Evolutionary conservation across 2,113 vertebrate genomes (phyloP).

Genomic region (Lipophrys pholis): DNA sequence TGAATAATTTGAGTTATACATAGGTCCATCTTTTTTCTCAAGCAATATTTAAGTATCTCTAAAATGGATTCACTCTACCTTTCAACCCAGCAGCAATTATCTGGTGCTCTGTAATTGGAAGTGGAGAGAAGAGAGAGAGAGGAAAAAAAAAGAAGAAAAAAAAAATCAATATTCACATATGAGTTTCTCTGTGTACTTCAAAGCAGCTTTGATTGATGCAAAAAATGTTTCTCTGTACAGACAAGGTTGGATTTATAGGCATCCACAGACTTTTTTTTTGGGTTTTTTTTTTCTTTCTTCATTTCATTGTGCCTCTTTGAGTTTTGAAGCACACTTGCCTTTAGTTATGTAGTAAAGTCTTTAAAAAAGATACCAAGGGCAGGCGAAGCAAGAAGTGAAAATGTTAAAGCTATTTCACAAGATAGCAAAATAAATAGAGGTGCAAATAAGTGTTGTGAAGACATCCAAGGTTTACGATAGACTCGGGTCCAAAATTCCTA

Average conservation of each 20-base stretch:
- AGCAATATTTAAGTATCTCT: conserved; percentile 57
- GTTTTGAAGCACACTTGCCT: conserved; percentile 12
- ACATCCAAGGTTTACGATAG: neutral
- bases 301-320: conserved; percentile 13
- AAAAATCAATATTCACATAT: conserved; percentile 73
- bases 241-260: conserved; percentile 46
- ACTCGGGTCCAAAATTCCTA: neutral
- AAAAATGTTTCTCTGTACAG: conserved; percentile 32
- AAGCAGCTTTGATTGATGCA: conserved; percentile 48
- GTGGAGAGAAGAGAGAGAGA: conserved; percentile 51
- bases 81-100: conserved; percentile 70
- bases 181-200: conserved; percentile 59
- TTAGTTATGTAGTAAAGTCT: conserved; percentile 22
- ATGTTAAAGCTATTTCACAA: conserved; percentile 26
- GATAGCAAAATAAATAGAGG: neutral
- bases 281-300: conserved; percentile 2
- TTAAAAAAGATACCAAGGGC: conserved; percentile 31
- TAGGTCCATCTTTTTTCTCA: conserved; percentile 20
- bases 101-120: conserved; percentile 69
- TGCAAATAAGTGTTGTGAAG: neutral
- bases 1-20: conserved; percentile 28
- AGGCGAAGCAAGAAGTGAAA: conserved; percentile 23
- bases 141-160: conserved; percentile 51
- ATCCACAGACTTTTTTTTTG: conserved; percentile 22
- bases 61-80: conserved; percentile 63